A percentile compares a stretch with the other conserved stretches of the same genome.
These are phyloP conservation scores for Thalpophila matura DNA, from an alignment of 2,888 invertebrate species.

Conservation along the genomic window DNA sequence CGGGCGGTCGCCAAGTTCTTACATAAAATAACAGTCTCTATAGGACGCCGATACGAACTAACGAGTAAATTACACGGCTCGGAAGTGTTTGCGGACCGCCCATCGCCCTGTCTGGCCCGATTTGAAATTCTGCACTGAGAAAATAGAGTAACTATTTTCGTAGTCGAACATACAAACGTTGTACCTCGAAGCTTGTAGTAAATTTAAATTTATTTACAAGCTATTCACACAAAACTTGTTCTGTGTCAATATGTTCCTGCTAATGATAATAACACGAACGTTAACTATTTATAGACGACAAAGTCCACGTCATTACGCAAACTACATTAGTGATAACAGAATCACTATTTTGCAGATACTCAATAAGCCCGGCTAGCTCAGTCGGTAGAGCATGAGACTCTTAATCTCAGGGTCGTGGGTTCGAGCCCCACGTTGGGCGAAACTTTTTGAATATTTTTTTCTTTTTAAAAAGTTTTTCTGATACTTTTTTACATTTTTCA, in stretches of 20 bases:
- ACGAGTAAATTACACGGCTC: constrained; percentile 83
- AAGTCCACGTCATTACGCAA: constrained; percentile 29
- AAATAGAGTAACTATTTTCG: constrained; percentile 65
- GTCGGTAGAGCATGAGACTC: constrained; percentile 92
- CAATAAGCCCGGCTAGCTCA: constrained; percentile 88
- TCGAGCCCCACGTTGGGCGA: constrained; percentile 92
- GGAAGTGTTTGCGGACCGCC: constrained; percentile 83
- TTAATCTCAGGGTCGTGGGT: constrained; percentile 93
- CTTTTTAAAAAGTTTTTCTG: background rate
- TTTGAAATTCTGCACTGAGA: constrained; percentile 70
- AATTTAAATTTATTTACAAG: constrained; percentile 35
- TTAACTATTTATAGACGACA: constrained; percentile 40
- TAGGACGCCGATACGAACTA: constrained; percentile 77
- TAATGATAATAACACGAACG: constrained; percentile 23
- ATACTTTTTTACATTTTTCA: background rate
- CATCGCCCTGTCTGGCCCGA: constrained; percentile 72
- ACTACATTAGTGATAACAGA: constrained; percentile 16
- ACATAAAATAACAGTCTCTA: constrained; percentile 75
- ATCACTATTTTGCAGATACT: constrained; percentile 8
- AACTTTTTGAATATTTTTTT: constrained; percentile 62
- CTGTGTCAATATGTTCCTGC: constrained; percentile 28
- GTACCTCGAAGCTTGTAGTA: constrained; percentile 32
- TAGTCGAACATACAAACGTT: constrained; percentile 51
- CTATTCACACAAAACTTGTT: constrained; percentile 22
- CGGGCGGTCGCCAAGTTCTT: constrained; percentile 75